A percentile compares a stretch with the other conserved stretches of the same genome.
phyloP scores from a whole-genome alignment of 2,888 invertebrate species.

The Argyra leucocephala region DNA sequence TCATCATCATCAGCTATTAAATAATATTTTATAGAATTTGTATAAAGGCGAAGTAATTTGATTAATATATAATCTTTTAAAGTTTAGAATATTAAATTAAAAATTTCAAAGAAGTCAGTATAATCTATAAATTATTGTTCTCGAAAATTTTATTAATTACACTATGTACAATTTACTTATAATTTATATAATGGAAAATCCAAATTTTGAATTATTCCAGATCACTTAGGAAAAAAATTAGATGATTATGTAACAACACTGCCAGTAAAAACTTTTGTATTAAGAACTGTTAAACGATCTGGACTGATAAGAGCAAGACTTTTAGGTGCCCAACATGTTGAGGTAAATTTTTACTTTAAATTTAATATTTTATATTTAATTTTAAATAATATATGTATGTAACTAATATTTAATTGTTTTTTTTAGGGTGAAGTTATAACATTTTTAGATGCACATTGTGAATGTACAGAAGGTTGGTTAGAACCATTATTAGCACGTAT shows the following conservation, averaged over 20 bases:
- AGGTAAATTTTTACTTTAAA: constrained; percentile 52
- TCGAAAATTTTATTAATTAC: too few species aligned
- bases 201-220: constrained; percentile 44
- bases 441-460: constrained; percentile 45
- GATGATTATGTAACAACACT: constrained; percentile 81
- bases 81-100: too few species aligned
- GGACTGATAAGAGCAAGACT: constrained; percentile 93
- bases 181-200: too few species aligned
- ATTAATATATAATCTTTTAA: too few species aligned
- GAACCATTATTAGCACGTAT: constrained; percentile 89
- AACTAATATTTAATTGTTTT: constrained; percentile 7
- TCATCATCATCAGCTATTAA: too few species aligned
- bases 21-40: too few species aligned
- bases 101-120: too few species aligned
- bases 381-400: too few species aligned
- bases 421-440: constrained; percentile 42
- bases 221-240: constrained; percentile 76
- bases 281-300: constrained; percentile 84
- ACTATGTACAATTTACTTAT: too few species aligned
- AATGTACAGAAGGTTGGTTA: constrained; percentile 88
- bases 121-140: too few species aligned
- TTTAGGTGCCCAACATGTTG: constrained; percentile 84
- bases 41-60: too few species aligned
- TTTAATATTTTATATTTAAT: too few species aligned
- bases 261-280: constrained; percentile 76